Conservation (phyloP, 1,140 invertebrate species). For the Drosophila littoralis region DNA sequence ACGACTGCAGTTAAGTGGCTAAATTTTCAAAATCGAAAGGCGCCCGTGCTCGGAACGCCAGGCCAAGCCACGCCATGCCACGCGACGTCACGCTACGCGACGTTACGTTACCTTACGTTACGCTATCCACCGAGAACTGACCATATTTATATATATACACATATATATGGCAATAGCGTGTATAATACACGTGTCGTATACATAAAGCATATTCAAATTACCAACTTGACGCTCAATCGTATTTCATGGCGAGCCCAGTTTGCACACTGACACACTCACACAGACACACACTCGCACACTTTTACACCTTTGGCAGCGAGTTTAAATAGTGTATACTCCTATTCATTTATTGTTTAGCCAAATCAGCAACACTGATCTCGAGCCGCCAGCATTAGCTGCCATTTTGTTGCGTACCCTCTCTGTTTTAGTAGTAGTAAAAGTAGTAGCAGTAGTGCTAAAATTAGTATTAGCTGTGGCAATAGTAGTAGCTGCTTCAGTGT, state of each 20-base stretch:
- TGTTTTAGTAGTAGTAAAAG: not conserved
- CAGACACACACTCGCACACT: not conserved
- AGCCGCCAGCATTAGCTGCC: slow-evolving; percentile 71
- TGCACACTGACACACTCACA: slow-evolving; percentile 15
- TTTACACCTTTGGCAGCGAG: slow-evolving; percentile 4
- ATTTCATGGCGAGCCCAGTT: slow-evolving; percentile 3
- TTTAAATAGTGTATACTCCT: slow-evolving; percentile 36
- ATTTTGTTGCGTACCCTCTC: slow-evolving; percentile 35
- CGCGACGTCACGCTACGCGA: slow-evolving; percentile 8
- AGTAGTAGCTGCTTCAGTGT: slow-evolving; percentile 28
- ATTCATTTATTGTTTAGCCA: slow-evolving; percentile 75
- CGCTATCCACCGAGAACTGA: slow-evolving; percentile 62
- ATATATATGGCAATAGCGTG: slow-evolving; percentile 33
- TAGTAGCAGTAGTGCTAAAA: not conserved
- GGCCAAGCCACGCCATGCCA: not conserved
- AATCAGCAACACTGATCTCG: slow-evolving; percentile 68
- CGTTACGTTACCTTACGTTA: slow-evolving; percentile 48
- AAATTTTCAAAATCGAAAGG: slow-evolving; percentile 42
- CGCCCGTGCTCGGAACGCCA: slow-evolving; percentile 6
- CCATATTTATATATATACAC: slow-evolving; percentile 14
- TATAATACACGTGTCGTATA: slow-evolving; percentile 36
- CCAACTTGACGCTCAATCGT: slow-evolving; percentile 55
- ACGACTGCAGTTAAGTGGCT: slow-evolving; percentile 61
- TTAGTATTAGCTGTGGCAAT: slow-evolving; percentile 14
- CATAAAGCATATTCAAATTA: slow-evolving; percentile 77